These are phyloP conservation scores for Falco berigora DNA, from an alignment of 2,797 vertebrate species.

Conservation along the genomic window DNA sequence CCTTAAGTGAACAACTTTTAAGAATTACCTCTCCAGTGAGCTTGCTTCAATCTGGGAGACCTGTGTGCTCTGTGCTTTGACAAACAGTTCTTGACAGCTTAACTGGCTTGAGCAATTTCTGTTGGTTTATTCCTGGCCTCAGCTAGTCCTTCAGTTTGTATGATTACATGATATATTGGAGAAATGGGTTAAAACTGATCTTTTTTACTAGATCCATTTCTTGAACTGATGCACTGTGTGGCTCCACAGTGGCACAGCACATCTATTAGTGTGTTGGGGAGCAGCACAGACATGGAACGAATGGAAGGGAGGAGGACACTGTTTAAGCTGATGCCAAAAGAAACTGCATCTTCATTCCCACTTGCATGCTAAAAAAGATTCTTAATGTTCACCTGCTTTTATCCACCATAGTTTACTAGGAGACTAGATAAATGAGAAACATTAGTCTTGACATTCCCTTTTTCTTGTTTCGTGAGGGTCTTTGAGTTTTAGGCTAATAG, in stretches of 20 bases:
- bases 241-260: background rate
- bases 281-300: accelerated
- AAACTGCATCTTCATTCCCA: background rate
- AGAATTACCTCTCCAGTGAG: background rate
- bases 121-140: background rate
- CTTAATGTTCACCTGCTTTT: background rate
- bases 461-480: background rate
- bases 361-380: background rate
- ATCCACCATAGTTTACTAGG: background rate
- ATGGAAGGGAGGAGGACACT: background rate
- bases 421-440: background rate
- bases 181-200: background rate
- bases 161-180: background rate
- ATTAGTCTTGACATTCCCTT: background rate
- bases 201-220: background rate
- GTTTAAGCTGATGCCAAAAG: background rate
- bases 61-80: background rate
- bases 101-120: background rate
- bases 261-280: accelerated
- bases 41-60: background rate
- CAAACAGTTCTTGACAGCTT: background rate
- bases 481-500: background rate
- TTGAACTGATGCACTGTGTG: background rate
- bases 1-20: background rate
- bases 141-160: background rate